Evolutionary conservation across 2,797 vertebrate species (phyloP).

Genomic region (Margarornis squamiger): DNA sequence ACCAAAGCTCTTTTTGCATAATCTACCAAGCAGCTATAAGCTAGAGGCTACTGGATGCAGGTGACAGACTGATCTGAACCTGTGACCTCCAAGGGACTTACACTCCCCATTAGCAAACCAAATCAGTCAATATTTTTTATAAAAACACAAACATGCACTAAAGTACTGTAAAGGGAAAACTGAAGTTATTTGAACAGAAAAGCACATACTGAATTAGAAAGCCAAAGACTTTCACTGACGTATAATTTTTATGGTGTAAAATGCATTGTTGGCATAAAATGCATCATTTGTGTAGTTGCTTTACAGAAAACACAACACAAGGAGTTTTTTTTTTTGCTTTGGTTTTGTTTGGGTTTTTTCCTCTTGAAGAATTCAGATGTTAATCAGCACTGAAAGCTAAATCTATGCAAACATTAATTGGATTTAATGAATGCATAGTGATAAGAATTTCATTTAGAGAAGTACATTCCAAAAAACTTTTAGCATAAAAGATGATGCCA

Average conservation of each 20-base stretch:
- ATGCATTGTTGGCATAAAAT: background rate
- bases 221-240: background rate
- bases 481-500: background rate
- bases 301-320: background rate
- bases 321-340: background rate
- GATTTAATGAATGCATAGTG: background rate
- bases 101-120: background rate
- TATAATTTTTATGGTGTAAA: background rate
- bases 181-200: background rate
- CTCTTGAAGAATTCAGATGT: background rate
- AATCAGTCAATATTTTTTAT: conserved; percentile 5
- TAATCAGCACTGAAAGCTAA: background rate
- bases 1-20: background rate
- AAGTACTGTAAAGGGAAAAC: background rate
- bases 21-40: background rate
- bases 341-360: background rate
- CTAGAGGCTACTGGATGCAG: background rate
- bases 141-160: background rate
- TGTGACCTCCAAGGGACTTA: background rate
- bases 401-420: background rate
- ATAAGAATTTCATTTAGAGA: background rate
- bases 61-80: background rate
- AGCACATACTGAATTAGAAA: background rate
- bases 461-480: background rate
- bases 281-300: background rate